phyloP scores from a whole-genome alignment of 2,797 vertebrate species.

The Lacerta bilineata region DNA sequence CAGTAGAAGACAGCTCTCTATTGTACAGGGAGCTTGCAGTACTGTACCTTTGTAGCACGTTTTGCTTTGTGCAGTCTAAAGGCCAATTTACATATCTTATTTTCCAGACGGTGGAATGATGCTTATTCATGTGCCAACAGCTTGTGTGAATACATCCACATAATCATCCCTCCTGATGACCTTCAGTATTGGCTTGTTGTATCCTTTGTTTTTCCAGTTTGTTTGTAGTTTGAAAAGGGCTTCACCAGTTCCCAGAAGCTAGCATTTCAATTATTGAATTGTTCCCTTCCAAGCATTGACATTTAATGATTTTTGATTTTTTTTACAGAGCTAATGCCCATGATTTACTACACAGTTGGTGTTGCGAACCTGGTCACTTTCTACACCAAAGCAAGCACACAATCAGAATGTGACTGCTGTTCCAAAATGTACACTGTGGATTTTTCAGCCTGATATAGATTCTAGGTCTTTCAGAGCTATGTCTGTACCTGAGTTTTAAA shows the following conservation, averaged over 20 bases:
- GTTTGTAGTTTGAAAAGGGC: background rate
- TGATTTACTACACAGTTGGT: background rate
- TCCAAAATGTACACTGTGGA: background rate
- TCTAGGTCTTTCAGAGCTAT: background rate
- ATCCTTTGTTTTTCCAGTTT: background rate
- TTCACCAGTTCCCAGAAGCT: background rate
- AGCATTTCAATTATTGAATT: background rate
- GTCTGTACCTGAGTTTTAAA: background rate
- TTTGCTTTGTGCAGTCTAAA: background rate
- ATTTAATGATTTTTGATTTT: background rate
- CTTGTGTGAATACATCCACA: background rate
- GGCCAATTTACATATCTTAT: background rate
- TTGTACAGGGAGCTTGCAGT: background rate
- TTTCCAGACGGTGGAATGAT: background rate
- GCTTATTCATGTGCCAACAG: background rate
- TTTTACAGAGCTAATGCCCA: background rate
- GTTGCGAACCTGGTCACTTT: background rate
- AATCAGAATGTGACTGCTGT: background rate
- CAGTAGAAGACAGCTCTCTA: no score
- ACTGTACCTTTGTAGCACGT: background rate
- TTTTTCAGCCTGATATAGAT: slow-evolving; percentile 1
- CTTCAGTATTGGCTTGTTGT: background rate
- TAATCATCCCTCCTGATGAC: background rate
- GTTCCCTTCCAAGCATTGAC: background rate
- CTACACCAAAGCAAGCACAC: background rate